These are phyloP conservation scores for Ciona savignyi DNA, from an alignment of 23 tunicate species.

Conservation along the genomic window DNA sequence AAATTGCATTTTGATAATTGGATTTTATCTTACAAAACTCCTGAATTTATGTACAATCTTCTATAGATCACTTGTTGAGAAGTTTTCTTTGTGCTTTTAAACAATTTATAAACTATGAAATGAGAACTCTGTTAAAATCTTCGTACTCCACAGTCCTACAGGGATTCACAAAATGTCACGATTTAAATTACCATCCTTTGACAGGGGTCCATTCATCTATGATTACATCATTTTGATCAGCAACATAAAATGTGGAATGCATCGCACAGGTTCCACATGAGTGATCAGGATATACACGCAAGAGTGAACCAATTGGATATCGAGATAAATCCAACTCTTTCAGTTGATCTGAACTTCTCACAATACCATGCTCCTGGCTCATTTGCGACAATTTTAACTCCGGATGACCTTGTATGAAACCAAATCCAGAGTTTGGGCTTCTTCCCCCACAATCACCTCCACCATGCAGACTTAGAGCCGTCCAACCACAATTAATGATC, in stretches of 20 bases:
- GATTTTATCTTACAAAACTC: too few relatives aligned
- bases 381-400: constrained; percentile 39
- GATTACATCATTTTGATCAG: constrained; percentile 42
- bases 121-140: too few relatives aligned
- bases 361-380: constrained; percentile 69
- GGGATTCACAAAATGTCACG: too few relatives aligned
- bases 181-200: constrained; percentile 61
- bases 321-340: constrained; percentile 19
- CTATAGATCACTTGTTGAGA: too few relatives aligned
- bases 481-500: constrained; percentile 72
- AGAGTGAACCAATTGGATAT: constrained; percentile 47
- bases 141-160: too few relatives aligned
- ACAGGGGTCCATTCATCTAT: constrained; percentile 71
- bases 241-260: constrained; percentile 59
- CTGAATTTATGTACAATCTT: too few relatives aligned
- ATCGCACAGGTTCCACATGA: constrained; percentile 82
- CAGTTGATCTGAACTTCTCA: constrained; percentile 13
- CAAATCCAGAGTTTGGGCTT: constrained; percentile 56
- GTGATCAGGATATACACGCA: constrained; percentile 68
- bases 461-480: constrained; percentile 73
- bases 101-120: too few relatives aligned
- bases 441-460: constrained; percentile 37
- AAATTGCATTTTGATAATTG: too few relatives aligned
- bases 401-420: constrained; percentile 53
- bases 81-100: too few relatives aligned